A percentile compares a stretch with the other conserved stretches of the same genome.
These are phyloP conservation scores for Paraescarpia echinospica DNA, from an alignment of 1,140 invertebrate genomes.

Conservation along the genomic window DNA sequence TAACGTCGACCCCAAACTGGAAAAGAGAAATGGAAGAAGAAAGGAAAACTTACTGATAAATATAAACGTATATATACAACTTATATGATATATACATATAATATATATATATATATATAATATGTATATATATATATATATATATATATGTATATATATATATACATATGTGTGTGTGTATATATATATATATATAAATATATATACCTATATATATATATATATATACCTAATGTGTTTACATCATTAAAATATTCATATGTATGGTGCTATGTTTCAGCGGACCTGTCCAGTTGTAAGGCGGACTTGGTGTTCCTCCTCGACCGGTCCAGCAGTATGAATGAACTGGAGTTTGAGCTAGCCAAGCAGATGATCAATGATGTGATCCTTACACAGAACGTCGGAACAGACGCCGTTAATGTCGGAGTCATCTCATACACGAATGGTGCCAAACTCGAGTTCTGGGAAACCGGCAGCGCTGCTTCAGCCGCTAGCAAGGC, in stretches of 20 bases:
- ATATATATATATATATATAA: too few relatives aligned
- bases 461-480: not conserved
- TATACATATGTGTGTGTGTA: too few relatives aligned
- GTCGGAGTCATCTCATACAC: not conserved
- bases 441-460: not conserved
- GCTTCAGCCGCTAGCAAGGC: not conserved
- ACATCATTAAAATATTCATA: not conserved
- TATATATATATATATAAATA: too few relatives aligned
- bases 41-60: too few relatives aligned
- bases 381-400: not conserved
- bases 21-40: too few relatives aligned
- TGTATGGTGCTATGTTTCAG: not conserved
- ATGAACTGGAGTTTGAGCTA: not conserved
- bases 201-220: not conserved
- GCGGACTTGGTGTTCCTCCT: not conserved
- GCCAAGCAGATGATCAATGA: not conserved
- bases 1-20: too few relatives aligned
- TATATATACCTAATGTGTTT: not conserved
- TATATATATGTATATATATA: too few relatives aligned
- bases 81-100: too few relatives aligned
- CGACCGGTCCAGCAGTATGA: not conserved
- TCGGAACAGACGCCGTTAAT: not conserved
- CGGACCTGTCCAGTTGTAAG: not conserved
- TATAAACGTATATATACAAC: too few relatives aligned
- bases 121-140: too few relatives aligned